Base-by-base conservation (phyloP, 2,888 invertebrate genomes). In the Pyrocoelia pectoralis region DNA sequence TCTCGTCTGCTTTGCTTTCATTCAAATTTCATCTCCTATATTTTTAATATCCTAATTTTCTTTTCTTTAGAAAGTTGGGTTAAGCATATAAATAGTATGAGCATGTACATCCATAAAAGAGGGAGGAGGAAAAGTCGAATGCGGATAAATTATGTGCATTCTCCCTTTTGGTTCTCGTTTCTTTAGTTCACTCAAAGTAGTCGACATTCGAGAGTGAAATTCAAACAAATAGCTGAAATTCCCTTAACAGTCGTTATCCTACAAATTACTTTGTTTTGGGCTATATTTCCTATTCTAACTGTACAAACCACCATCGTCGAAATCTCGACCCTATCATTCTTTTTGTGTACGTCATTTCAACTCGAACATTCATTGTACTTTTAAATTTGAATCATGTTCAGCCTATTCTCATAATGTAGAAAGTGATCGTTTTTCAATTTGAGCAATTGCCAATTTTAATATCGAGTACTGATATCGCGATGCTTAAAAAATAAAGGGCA, bases 201-300 rank as follows among this genome's bases (percentile, higher is more conserved):
- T 54, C 60, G 49, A 60, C 60, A 50, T 24, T 38, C 54, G 38
- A 54, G 24, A 49, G 60, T 54, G 49, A 60, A 54, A 60, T 60
- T 60, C 60, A 60, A 60, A 60, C 60, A 60, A 60, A 60, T 60
- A 49, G 60, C 54, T 28, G 14, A 60, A 60, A 55, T 55, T 60
- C 60, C 60, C 60, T 49, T 60, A 54, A 40, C 60, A 60, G 49
- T 60, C 60, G 60, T 60, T 60, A 54, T 54, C 54, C 54, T 60
- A 60, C 60, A 60, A 60, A 60, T 60, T 54, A 60, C 60, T 60
- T 54, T 60, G 60, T 60, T 60, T 60, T 60, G 48, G 15, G 14
- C 48, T 29, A 38, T 41, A 28, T 52, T 60, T 54, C 54, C 46
- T 38, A 40, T 54, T 59, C 48, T 28, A 43, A 29, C 9, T 41